These are phyloP conservation scores for Anthopleura sola DNA, from an alignment of 64 coral and sea anemone species.

Conservation along the genomic window DNA sequence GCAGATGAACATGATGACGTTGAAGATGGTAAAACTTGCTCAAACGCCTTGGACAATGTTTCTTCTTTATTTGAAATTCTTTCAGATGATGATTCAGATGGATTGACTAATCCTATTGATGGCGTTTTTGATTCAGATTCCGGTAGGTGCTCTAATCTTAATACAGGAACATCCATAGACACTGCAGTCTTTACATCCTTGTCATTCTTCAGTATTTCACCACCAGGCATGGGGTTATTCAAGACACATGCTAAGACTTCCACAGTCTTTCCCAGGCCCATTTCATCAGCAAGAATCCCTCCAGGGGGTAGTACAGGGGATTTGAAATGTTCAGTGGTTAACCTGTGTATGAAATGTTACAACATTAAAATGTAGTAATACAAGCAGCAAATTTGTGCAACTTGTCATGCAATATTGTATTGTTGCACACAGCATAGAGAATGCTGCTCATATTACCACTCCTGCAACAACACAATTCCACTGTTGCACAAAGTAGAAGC, in stretches of 20 bases:
- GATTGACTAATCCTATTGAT: not conserved
- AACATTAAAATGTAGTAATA: not conserved
- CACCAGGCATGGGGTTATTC: constrained; percentile 64
- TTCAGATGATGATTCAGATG: not conserved
- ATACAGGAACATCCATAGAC: not conserved
- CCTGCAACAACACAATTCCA: too few species aligned
- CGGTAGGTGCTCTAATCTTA: not conserved
- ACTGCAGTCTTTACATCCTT: not conserved
- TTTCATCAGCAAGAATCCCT: constrained; percentile 97
- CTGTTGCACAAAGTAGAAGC: too few species aligned
- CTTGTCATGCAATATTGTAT: too few species aligned
- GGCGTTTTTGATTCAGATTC: too few species aligned
- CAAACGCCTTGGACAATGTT: not conserved
- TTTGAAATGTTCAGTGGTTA: constrained; percentile 52
- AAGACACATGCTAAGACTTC: constrained; percentile 93
- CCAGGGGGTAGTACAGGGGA: constrained; percentile 55
- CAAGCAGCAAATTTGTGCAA: too few species aligned
- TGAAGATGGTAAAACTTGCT: not conserved
- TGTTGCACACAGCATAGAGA: too few species aligned
- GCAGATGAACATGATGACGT: not conserved
- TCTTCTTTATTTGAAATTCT: not conserved
- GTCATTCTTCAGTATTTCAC: not conserved
- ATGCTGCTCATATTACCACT: too few species aligned
- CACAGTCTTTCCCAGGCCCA: constrained; percentile 97
- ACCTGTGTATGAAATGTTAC: constrained; percentile 18